Evolutionary conservation across 2,113 vertebrate genomes (phyloP), one percentile per base, ranked within the genome.

Genomic region (Sisor rabdophorus): DNA sequence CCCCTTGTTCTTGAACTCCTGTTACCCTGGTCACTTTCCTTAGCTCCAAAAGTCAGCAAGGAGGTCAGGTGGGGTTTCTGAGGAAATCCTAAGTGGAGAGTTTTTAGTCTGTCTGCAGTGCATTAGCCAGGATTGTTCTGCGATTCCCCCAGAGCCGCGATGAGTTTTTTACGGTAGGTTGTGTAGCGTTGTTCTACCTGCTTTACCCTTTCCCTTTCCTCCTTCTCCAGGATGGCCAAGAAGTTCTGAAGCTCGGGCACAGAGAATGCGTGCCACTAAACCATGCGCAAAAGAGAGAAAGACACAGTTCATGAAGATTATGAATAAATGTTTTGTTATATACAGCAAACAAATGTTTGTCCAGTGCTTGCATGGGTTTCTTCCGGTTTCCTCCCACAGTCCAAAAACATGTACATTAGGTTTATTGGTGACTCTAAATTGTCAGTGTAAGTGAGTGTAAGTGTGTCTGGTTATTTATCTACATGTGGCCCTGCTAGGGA

Each of bases 171-270:
- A 55, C 92, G 92, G 83, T 96, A 97, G 64, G 75, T 79, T 58
- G 79, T 13, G 0, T 96, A 98, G 83, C 94, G 96, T 79, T 91
- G 94, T 76, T 92, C 86, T 79, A 98, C 94, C 73, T 92, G 90
- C 17, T 93, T 93, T 69, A 98, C 85, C 53, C 96, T 97, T 70
- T 99, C 96, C 4, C 89, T 85, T 82, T 99, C 97, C 73, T 99
- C 97, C 63, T 93, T 98, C 76, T 90, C 90, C 88, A 99, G 88
- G 83, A 99, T 96, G 2, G 93, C 89, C 82, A 99, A 84, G 90
- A 99, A 99, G 90, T 99, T 99, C 86, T 98, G 95, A 30, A 99
- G 93, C 87, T 99, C 97, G 0, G 97, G 97, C 79, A 99, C 92
- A 17, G 95, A 97, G 89, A 99, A 99, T 0, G 95, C 96, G 0